Evolutionary conservation across 1,140 invertebrate genomes (phyloP).

Genomic region (Melitaea cinxia): DNA sequence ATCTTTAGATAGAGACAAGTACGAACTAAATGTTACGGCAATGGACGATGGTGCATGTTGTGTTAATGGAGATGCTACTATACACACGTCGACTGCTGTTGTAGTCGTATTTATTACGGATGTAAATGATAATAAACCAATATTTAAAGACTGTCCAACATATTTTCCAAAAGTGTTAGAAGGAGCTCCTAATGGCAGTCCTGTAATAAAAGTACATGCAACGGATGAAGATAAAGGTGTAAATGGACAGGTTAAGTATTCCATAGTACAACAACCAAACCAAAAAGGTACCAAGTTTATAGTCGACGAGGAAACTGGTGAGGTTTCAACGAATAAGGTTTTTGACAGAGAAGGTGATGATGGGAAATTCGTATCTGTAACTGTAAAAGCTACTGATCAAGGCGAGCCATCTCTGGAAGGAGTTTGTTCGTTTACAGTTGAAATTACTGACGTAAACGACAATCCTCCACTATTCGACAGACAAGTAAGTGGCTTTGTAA

Average conservation of each 20-base stretch:
- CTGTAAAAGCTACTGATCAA: constrained; percentile 97
- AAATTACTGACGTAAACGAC: constrained; percentile 97
- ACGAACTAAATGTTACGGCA: constrained; percentile 96
- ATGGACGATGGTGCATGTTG: constrained; percentile 97
- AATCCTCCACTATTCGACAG: constrained; percentile 96
- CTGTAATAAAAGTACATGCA: constrained; percentile 96
- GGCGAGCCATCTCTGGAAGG: constrained; percentile 97
- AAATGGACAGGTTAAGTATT: constrained; percentile 96
- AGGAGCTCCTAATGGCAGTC: constrained; percentile 94
- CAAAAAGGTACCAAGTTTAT: constrained; percentile 98
- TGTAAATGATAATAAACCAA: constrained; percentile 97
- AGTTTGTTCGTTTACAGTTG: constrained; percentile 97
- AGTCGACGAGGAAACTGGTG: constrained; percentile 96
- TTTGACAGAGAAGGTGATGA: constrained; percentile 97
- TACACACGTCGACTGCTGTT: constrained; percentile 96
- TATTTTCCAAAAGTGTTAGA: constrained; percentile 97
- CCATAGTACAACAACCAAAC: constrained; percentile 97
- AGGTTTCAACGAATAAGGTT: constrained; percentile 97
- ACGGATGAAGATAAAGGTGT: constrained; percentile 97
- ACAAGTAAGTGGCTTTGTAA: constrained; percentile 86
- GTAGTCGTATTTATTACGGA: constrained; percentile 98
- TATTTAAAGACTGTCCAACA: constrained; percentile 95
- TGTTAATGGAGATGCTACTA: constrained; percentile 90
- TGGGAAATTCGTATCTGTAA: constrained; percentile 97
- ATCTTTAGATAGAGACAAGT: constrained; percentile 93